phyloP scores from a whole-genome alignment of 2,888 invertebrate species.

The Oscheius sp. region DNA sequence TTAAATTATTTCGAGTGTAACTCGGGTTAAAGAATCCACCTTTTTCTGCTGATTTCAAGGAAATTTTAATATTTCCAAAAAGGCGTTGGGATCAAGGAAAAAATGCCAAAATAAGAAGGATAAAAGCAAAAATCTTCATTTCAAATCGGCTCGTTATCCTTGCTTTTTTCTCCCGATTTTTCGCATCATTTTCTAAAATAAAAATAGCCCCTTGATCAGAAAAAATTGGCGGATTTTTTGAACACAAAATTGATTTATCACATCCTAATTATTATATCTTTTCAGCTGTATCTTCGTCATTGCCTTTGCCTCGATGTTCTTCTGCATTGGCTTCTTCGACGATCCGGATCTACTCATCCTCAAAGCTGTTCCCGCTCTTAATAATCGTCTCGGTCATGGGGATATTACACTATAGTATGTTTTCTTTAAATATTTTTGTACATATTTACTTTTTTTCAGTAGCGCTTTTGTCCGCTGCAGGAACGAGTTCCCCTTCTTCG shows the following conservation, averaged over 20 bases:
- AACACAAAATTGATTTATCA: neutral
- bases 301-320: conserved; percentile 31
- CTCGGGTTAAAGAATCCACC: neutral
- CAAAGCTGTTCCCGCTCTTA: neutral
- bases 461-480: conserved; percentile 9
- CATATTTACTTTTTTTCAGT: conserved; percentile 3
- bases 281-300: conserved; percentile 4
- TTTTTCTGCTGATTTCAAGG: neutral
- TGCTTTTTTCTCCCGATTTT: too few relatives aligned
- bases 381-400: neutral
- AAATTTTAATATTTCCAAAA: too few relatives aligned
- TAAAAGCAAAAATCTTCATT: too few relatives aligned
- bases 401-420: too few relatives aligned
- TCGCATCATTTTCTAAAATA: too few relatives aligned
- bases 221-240: too few relatives aligned
- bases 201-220: too few relatives aligned
- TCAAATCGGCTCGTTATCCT: too few relatives aligned
- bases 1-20: neutral
- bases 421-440: too few relatives aligned
- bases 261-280: neutral
- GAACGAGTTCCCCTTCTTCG: conserved; percentile 24
- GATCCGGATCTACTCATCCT: conserved; percentile 22
- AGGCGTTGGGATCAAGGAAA: too few relatives aligned
- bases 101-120: too few relatives aligned
- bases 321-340: conserved; percentile 31